These are phyloP conservation scores for Shargacucullia verbasci DNA, from an alignment of 2,888 invertebrate genomes.

Conservation along the genomic window DNA sequence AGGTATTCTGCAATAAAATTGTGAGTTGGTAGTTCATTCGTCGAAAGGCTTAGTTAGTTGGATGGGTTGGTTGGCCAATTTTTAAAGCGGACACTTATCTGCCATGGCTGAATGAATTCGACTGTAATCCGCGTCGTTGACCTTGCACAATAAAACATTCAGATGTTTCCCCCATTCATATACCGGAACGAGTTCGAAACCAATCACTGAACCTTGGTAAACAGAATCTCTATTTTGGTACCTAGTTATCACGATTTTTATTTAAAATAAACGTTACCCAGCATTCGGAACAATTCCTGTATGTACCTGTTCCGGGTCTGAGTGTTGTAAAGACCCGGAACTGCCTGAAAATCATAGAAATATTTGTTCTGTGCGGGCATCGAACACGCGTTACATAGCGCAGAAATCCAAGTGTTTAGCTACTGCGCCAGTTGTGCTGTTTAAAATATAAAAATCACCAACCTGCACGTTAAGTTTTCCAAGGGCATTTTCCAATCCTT, in stretches of 20 bases:
- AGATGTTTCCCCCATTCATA: slow-evolving; percentile 10
- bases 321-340: too few relatives aligned
- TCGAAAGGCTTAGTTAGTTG: not conserved
- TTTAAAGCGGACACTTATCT: slow-evolving; percentile 11
- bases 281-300: too few relatives aligned
- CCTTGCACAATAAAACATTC: slow-evolving; percentile 13
- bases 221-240: not conserved
- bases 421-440: too few relatives aligned
- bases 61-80: not conserved
- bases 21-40: too few relatives aligned
- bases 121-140: slow-evolving; percentile 14
- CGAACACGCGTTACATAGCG: too few relatives aligned
- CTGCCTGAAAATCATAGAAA: too few relatives aligned
- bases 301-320: too few relatives aligned
- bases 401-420: too few relatives aligned
- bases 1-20: too few relatives aligned
- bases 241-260: too few relatives aligned
- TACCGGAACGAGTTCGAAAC: slow-evolving; percentile 25
- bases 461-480: slow-evolving; percentile 90
- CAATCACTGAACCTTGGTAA: slow-evolving; percentile 14
- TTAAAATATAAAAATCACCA: not conserved
- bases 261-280: too few relatives aligned
- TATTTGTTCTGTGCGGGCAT: too few relatives aligned
- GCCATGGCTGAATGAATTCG: slow-evolving; percentile 24
- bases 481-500: slow-evolving; percentile 90